Base-by-base conservation (phyloP, 2,888 invertebrate genomes). In the Anthophora plumipes region DNA sequence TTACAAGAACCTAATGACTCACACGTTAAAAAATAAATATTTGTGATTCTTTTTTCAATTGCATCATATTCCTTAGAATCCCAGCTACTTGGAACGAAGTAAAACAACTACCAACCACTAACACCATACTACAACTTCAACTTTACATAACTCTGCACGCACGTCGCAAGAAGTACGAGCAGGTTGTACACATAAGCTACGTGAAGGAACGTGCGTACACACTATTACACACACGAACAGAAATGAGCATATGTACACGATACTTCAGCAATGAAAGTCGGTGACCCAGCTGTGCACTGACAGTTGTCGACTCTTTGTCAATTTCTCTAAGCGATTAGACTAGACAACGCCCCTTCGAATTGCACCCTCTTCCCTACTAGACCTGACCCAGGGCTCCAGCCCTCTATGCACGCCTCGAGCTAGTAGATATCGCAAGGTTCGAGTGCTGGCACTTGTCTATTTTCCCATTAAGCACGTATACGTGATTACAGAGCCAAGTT, bases 271-370 rank as follows among this genome's bases (percentile, higher is more conserved):
- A 87, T 88, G 78, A 77, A 86, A 88, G 77, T 88, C 80, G 86
- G 88, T 89, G 89, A 88, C 88, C 90, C 91, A 91, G 91, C 91
- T 91, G 91, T 87, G 79, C 85, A 82, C 85, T 85, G 89, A 91
- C 91, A 90, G 90, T 91, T 89, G 91, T 89, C 89, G 91, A 89
- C 89, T 89, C 91, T 91, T 91, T 91, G 91, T 91, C 90, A 90
- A 91, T 91, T 91, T 91, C 86, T 89, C 89, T 89, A 86, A 85
- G 85, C 89, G 90, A 91, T 91, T 90, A 90, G 87, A 89, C 72
- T 68, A 86, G 90, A 90, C 86, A 84, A 82, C 87, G 82, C 84
- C 87, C 86, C 82, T 78, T 80, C 68, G 72, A 71, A 80, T 60
- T 25, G 68, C 72, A 77, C 70, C 83, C 67, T 73, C 64, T 54